These are phyloP conservation scores for Carlito syrichta DNA, from an alignment of 2,113 vertebrate species.

Conservation along the genomic window DNA sequence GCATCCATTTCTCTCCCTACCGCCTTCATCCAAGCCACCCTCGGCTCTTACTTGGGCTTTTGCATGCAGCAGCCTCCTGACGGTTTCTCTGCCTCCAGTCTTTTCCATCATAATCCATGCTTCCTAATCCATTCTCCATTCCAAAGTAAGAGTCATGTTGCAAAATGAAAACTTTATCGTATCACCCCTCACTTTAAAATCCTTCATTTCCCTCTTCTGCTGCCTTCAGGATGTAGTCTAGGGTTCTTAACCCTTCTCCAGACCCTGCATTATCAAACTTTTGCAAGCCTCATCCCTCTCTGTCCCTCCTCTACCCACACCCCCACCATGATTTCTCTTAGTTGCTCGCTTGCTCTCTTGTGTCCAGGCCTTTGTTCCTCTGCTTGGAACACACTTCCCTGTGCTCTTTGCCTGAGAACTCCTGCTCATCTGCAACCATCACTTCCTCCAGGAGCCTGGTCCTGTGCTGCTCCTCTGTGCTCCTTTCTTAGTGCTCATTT, in stretches of 20 bases:
- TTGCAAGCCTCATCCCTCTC: background rate
- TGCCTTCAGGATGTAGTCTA: background rate
- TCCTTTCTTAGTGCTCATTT: fast-evolving
- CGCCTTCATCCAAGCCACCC: constrained; percentile 1
- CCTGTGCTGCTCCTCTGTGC: no score
- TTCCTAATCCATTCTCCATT: background rate
- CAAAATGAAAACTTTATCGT: background rate
- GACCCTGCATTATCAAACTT: background rate
- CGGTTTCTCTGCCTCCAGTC: background rate
- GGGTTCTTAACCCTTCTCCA: background rate
- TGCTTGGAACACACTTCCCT: background rate
- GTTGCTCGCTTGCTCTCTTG: background rate
- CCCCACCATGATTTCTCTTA: fast-evolving
- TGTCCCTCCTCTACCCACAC: background rate
- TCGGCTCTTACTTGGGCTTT: background rate
- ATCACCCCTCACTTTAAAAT: background rate
- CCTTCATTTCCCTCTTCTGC: fast-evolving
- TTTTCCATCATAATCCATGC: background rate
- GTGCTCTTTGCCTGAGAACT: background rate
- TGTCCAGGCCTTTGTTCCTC: background rate
- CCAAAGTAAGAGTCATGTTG: background rate
- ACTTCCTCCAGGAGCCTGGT: background rate
- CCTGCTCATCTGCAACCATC: background rate
- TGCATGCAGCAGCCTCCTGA: background rate
- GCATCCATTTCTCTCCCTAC: background rate